Evolutionary conservation across 1,140 invertebrate genomes (phyloP).

Genomic region (Coelopa frigida): DNA sequence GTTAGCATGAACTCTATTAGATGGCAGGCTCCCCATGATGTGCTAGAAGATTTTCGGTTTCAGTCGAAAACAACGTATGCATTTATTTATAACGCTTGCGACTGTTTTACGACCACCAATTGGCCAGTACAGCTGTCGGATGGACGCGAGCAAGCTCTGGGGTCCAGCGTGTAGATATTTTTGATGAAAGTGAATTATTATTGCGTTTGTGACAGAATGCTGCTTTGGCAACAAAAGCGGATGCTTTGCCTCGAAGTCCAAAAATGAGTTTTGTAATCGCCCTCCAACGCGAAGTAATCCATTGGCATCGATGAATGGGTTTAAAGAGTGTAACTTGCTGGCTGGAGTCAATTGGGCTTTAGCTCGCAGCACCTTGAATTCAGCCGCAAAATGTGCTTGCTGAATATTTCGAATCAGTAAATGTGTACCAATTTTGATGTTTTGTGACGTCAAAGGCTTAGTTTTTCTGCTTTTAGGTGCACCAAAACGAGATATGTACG

Average conservation of each 20-base stretch:
- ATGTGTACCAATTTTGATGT: constrained; percentile 5
- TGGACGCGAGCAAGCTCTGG: background rate
- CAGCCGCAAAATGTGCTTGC: constrained; percentile 3
- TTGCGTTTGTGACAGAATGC: constrained; percentile 1
- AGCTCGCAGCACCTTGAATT: background rate
- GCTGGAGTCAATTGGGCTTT: constrained; percentile 1
- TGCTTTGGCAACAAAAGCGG: constrained; percentile 12
- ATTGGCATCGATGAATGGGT: constrained; percentile 19
- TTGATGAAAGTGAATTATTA: constrained; percentile 9
- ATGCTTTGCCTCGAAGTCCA: constrained; percentile 13
- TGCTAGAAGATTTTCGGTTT: constrained; percentile 6
- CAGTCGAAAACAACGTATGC: constrained; percentile 5
- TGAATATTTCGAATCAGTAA: constrained; percentile 7
- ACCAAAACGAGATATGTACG: constrained; percentile 3
- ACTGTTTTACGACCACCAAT: constrained; percentile 9
- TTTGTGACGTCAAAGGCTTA: background rate
- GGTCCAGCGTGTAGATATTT: constrained; percentile 11
- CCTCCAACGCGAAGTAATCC: constrained; percentile 26
- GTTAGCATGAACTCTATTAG: background rate
- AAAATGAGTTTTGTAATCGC: constrained; percentile 18
- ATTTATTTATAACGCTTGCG: constrained; percentile 6
- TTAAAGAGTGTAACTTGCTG: constrained; percentile 9
- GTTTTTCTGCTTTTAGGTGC: background rate
- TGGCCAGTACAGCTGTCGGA: constrained; percentile 10
- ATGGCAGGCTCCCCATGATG: constrained; percentile 5